Evolutionary conservation across 2,113 vertebrate species (phyloP).

Genomic region (Aegotheles bennettii): DNA sequence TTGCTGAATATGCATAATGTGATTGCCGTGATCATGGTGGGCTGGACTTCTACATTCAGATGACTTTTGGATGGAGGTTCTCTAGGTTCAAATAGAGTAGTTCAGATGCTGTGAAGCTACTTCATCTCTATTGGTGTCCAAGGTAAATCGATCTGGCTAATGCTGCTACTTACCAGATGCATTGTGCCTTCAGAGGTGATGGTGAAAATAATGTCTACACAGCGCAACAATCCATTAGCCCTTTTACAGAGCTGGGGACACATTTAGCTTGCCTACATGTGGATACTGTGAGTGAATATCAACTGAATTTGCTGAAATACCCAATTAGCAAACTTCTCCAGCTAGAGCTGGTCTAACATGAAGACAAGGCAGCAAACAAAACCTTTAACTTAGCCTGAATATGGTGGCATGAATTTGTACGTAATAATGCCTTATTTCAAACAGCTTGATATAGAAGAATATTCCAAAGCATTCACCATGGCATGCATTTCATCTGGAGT

Average conservation of each 20-base stretch:
- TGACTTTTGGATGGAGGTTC: background rate
- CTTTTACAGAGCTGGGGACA: background rate
- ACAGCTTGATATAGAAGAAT: background rate
- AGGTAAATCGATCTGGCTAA: background rate
- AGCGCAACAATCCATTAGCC: background rate
- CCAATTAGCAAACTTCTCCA: background rate
- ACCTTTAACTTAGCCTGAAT: background rate
- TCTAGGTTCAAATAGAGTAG: too few species aligned
- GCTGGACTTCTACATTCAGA: background rate
- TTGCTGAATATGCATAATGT: background rate
- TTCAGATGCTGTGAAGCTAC: background rate
- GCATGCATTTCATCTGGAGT: background rate
- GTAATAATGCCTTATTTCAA: background rate
- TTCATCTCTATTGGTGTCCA: background rate
- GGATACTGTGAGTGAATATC: background rate
- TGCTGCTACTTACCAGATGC: background rate
- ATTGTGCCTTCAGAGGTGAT: background rate
- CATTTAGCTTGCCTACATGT: background rate
- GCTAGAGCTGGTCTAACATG: background rate
- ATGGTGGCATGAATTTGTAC: background rate
- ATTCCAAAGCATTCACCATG: background rate
- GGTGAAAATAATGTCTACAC: background rate
- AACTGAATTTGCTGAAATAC: background rate
- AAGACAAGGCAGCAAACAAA: background rate
- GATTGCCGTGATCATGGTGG: background rate